Base-by-base conservation (phyloP, 2,113 vertebrate genomes). In the Aegotheles bennettii region DNA sequence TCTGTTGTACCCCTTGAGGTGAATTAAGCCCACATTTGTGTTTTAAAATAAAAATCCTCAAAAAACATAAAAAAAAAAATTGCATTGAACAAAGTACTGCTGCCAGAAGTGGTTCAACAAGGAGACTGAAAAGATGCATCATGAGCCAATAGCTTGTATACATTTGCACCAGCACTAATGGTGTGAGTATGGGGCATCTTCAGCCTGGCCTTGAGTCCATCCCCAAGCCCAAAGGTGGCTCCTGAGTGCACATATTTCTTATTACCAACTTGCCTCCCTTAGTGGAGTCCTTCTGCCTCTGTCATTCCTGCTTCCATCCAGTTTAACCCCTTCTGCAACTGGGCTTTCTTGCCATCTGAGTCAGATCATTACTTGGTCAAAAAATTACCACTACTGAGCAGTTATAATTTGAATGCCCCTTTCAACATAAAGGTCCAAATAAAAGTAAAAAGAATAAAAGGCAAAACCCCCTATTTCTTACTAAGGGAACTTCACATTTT, bases 11-110 rank as follows among this genome's bases (percentile, higher is more conserved):
- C 3, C 25, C 48, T 36, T 51, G 26, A 56, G 42, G 35, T 1
- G 0, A 83, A 56, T 56, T 56, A 61, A 53, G 21, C 3, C 29
- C 8, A 29, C 2, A 3, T 25, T 36, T 59, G 29, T 15, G 0
- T 51, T 64, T 24, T 56, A 75, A 35, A 45, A 10, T 10, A 42
- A n/a, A 59, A 33, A 54, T 1, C 1, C 20, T 54, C 25, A 60
- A 33, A 17, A 28, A 38, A 10, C 16, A 23, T 26, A 36, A 43
- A 13, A 45, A 10, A 13, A 10, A 48, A 25, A 4, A n/a, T n/a
- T 17, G 2, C 7, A 36, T 7, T 23, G 14, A 38, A 18, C 61
- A 48, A 24, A 45, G 19, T 23, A 17, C 13, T 83, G 9, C 12
- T 3, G 6, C 13, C 25, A 14, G 31, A 42, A 47, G n/a, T 28